Evolutionary conservation across 2,888 invertebrate genomes (phyloP), one percentile per base, ranked within the genome.

Genomic region (Xestia sexstrigata): DNA sequence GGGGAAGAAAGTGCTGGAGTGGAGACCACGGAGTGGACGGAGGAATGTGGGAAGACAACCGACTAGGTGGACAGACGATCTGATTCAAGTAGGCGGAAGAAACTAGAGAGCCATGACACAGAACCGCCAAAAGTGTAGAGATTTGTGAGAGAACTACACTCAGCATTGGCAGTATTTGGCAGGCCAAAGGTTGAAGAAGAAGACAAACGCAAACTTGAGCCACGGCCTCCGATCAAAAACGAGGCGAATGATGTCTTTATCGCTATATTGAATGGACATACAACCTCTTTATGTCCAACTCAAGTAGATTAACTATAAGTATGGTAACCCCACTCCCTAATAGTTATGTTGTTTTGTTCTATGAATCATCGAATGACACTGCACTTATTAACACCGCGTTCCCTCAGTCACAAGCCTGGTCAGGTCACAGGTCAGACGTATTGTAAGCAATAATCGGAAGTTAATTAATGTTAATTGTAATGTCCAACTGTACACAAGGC

Each of bases 401-500:
- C 47, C 39, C 26, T 17, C 26, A 35, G 58, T 60, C 76, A 52
- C n/a, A 77, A 42, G 58, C 26, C 17, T 30, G 58, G 58, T 30
- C 0, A 45, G 52, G 74, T 65, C 73, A 73, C 13, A 84, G 79
- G 83, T 86, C 86, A 86, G 60, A 30, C 60, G 83, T 42, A 82
- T 69, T 76, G 74, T 78, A 75, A 70, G 72, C 79, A 78, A 72
- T 73, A 74, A 86, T 75, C 74, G 60, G 69, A 82, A 86, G 55
- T 73, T 52, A 85, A 84, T 82, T 70, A 78, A 86, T 86, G 86
- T 52, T 86, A 83, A 83, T 85, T 85, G 62, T 63, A 30, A 73
- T 70, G 49, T 11, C 58, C 78, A 70, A 60, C 73, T 52, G 70
- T 63, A 70, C 42, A 76, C 42, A 62, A 47, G 55, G 42, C 11